Evolutionary conservation across 2,113 vertebrate genomes (phyloP), one percentile per base, ranked within the genome.

Genomic region (Capreolus pygargus): DNA sequence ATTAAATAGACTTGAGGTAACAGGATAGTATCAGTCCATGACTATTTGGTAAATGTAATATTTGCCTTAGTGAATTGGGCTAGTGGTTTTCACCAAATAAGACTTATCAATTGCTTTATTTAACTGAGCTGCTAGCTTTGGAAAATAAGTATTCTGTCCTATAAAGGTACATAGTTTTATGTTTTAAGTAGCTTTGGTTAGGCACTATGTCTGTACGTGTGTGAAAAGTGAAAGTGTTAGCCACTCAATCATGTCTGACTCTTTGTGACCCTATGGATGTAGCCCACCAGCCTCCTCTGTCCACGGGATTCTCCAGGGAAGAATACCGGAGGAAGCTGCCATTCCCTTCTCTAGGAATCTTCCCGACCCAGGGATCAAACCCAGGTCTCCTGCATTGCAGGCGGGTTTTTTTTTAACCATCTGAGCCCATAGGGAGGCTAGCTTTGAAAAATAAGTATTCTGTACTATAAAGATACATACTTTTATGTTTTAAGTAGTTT

Each of bases 401-500:
- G 67, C 19, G 23, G 67, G 36, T 23, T 21, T 23, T 70, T 70
- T 70, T n/a, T n/a, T n/a, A n/a, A 36, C n/a, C 19, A 3, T 70
- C n/a, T 70, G n/a, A 36, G 67, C 19, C 67, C 36, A 39, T 5
- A 39, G n/a, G n/a, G 19, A 36, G 23, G 64, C n/a, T 70, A 36
- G 5, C 50, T 79, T 94, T 74, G 78, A 55, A 70, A 94, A 36
- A 76, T 83, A 84, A 88, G 52, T 87, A 85, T 96, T 81, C 30
- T 60, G 11, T 70, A 33, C 28, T 70, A 0, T 64, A 94, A 91
- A 84, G 27, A 67, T 16, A 82, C 52, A 55, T 45, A 28, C 60
- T 84, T 85, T 91, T 91, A 89, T 52, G 6, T 78, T 94, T 78
- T 89, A 92, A 43, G 33, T 82, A 61, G 52, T 78, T 87, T 95